Conservation (phyloP, 1,140 invertebrate genomes). For the Ruditapes philippinarum region DNA sequence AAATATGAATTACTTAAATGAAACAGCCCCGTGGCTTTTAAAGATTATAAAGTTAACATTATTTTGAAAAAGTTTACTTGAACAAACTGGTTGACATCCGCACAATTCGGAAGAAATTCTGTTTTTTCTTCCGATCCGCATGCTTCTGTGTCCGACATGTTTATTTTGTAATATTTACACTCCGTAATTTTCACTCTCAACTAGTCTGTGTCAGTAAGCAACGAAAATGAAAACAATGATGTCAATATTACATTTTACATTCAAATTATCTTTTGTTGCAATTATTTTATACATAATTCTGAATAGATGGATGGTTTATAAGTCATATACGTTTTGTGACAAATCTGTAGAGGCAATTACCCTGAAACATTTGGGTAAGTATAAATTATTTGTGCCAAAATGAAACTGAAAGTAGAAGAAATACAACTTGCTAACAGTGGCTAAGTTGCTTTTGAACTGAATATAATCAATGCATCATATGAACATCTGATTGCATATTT, state of each 20-base stretch:
- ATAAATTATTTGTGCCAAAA: background rate
- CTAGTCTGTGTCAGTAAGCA: background rate
- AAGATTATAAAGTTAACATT: background rate
- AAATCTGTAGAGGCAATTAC: conserved; percentile 6
- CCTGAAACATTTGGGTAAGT: background rate
- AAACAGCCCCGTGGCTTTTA: too few relatives aligned
- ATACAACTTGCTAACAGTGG: too few relatives aligned
- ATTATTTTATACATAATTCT: conserved; percentile 18
- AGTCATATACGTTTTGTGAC: conserved; percentile 21
- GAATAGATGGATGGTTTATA: conserved; percentile 27
- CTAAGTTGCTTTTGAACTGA: too few relatives aligned
- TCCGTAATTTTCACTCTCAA: background rate
- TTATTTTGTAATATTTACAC: background rate
- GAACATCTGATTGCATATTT: too few relatives aligned
- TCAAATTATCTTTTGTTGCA: background rate
- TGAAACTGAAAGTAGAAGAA: conserved; percentile 22
- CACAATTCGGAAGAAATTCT: conserved; percentile 44
- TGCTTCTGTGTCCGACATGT: conserved; percentile 42
- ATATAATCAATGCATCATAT: too few relatives aligned
- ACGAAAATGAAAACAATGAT: conserved; percentile 1
- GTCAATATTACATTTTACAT: background rate
- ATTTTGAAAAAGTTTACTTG: background rate
- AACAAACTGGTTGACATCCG: conserved; percentile 63
- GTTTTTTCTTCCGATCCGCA: conserved; percentile 37
- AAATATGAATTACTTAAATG: background rate